Evolutionary conservation across 2,113 vertebrate species (phyloP).

Genomic region (Myotis brandtii): DNA sequence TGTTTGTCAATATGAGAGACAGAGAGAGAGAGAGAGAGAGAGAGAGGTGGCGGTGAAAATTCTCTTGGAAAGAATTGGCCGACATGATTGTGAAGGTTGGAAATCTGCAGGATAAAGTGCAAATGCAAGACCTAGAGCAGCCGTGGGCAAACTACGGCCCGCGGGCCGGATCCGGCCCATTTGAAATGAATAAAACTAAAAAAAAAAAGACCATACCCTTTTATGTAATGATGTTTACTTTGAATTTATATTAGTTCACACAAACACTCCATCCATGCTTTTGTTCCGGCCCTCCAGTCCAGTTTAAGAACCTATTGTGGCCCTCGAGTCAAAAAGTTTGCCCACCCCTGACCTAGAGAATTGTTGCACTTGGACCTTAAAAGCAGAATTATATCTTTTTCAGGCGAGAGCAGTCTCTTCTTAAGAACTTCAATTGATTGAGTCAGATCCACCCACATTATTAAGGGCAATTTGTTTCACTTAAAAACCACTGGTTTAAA

Average conservation of each 20-base stretch:
- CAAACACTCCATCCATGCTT: too few species aligned
- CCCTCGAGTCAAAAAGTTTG: too few species aligned
- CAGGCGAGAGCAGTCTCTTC: not conserved
- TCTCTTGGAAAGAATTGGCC: not conserved
- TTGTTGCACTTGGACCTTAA: not conserved
- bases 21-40: not conserved
- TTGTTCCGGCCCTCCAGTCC: too few species aligned
- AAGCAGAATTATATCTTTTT: not conserved
- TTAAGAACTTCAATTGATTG: not conserved
- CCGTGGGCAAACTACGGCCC: too few species aligned
- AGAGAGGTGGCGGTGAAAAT: not conserved
- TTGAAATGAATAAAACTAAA: too few species aligned
- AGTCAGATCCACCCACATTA: not conserved
- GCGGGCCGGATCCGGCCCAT: too few species aligned
- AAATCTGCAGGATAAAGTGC: not conserved
- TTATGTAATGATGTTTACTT: too few species aligned
- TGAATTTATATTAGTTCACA: too few species aligned
- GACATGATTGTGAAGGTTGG: fast-evolving
- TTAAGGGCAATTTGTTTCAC: not conserved
- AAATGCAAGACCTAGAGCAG: not conserved
- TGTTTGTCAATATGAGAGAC: not conserved
- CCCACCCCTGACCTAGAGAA: not conserved
- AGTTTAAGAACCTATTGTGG: too few species aligned
- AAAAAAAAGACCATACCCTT: too few species aligned
- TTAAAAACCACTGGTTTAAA: not conserved